phyloP scores from a whole-genome alignment of 2,888 invertebrate genomes.

The Parnassius apollo region DNA sequence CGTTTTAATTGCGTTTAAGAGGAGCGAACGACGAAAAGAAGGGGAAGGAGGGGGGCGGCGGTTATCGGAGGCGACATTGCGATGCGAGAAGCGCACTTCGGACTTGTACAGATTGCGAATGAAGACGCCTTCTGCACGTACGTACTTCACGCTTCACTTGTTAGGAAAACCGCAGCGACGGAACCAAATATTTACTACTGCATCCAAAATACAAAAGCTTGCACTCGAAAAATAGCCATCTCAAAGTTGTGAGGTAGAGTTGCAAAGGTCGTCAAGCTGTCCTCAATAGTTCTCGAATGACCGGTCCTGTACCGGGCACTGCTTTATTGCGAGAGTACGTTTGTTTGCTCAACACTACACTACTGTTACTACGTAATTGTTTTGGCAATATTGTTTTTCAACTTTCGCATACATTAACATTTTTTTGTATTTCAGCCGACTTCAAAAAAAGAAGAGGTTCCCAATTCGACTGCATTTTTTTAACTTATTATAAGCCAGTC shows the following conservation, averaged over 20 bases:
- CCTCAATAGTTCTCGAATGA: conserved; percentile 61
- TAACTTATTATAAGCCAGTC: no score
- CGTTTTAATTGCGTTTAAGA: conserved; percentile 67
- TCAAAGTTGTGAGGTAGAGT: conserved; percentile 53
- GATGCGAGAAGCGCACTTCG: conserved; percentile 51
- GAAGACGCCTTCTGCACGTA: conserved; percentile 48
- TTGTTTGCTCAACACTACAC: conserved; percentile 70
- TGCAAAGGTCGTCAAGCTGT: conserved; percentile 53
- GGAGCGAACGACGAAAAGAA: conserved; percentile 41
- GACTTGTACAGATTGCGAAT: conserved; percentile 54
- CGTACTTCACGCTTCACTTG: conserved; percentile 63
- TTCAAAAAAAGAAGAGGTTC: no score
- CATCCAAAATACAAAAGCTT: conserved; percentile 67
- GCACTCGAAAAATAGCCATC: conserved; percentile 62
- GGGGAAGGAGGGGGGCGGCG: no score
- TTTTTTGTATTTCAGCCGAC: no score
- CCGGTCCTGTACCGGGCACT: conserved; percentile 42
- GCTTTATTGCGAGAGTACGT: conserved; percentile 62
- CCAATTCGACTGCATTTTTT: no score
- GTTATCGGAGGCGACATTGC: conserved; percentile 45
- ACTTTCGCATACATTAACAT: conserved; percentile 10
- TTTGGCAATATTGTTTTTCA: conserved; percentile 60
- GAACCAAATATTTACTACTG: conserved; percentile 70
- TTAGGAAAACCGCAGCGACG: conserved; percentile 63
- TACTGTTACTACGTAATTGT: conserved; percentile 57